Evolutionary conservation across 2,888 invertebrate genomes (phyloP).

Genomic region (Harpalus rufipes): DNA sequence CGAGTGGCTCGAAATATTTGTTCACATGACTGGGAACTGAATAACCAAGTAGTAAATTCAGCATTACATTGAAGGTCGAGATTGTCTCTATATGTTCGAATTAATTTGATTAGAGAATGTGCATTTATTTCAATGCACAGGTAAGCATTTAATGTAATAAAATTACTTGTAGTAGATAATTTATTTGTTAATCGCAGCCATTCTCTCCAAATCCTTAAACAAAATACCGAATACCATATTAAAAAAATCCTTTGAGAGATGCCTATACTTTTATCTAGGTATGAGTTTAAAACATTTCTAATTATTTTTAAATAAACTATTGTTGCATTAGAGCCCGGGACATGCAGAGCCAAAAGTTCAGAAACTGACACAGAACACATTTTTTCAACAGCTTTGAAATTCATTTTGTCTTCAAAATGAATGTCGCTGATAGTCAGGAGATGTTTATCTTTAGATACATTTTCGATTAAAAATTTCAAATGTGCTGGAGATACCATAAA

Average conservation of each 20-base stretch:
- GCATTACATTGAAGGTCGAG: neutral
- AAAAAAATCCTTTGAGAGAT: slow-evolving; percentile 68
- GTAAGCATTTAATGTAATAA: slow-evolving; percentile 69
- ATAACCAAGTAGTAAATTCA: slow-evolving; percentile 44
- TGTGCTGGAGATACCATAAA: slow-evolving; percentile 69
- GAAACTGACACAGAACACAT: slow-evolving; percentile 62
- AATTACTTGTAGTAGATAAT: slow-evolving; percentile 69
- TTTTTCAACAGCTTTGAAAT: slow-evolving; percentile 70
- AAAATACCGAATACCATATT: slow-evolving; percentile 69
- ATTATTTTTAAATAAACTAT: slow-evolving; percentile 68
- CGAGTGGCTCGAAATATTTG: slow-evolving; percentile 44
- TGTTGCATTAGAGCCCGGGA: slow-evolving; percentile 69
- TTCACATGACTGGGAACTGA: slow-evolving; percentile 52
- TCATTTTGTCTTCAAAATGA: slow-evolving; percentile 70
- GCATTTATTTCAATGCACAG: slow-evolving; percentile 69
- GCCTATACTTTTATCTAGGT: slow-evolving; percentile 61
- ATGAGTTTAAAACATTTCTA: slow-evolving; percentile 68
- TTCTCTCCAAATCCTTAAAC: slow-evolving; percentile 69
- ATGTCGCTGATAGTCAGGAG: slow-evolving; percentile 68
- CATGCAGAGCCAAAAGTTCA: slow-evolving; percentile 66
- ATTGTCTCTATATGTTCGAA: slow-evolving; percentile 30
- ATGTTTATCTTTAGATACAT: slow-evolving; percentile 70
- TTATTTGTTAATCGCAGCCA: slow-evolving; percentile 68
- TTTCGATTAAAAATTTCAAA: slow-evolving; percentile 68
- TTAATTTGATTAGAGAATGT: slow-evolving; percentile 67